Evolutionary conservation across 2,113 vertebrate genomes (phyloP).

Genomic region (Gobiocypris rarus): DNA sequence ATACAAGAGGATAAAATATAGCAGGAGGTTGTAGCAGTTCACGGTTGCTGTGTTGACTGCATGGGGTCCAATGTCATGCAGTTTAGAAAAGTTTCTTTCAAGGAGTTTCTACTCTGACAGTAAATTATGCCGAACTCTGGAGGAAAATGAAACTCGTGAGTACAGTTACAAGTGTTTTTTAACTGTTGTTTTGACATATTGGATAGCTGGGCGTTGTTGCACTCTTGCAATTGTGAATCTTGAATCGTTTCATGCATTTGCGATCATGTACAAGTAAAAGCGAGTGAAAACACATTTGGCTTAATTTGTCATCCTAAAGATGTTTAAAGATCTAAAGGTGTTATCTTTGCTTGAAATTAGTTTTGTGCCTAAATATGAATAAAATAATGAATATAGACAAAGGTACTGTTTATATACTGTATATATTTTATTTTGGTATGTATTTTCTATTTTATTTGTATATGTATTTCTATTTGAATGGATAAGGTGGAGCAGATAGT

Average conservation of each 20-base stretch:
- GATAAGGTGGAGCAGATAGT: too few species aligned
- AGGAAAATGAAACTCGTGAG: constrained; percentile 15
- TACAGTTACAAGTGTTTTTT: not conserved
- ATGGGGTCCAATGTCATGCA: not conserved
- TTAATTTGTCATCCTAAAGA: not conserved
- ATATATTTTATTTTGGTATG: too few species aligned
- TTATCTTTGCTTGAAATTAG: not conserved
- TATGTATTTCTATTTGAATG: too few species aligned
- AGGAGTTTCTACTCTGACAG: not conserved
- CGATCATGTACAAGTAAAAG: not conserved
- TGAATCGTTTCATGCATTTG: not conserved
- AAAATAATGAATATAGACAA: too few species aligned
- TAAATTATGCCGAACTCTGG: not conserved
- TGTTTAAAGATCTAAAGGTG: not conserved
- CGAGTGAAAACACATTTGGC: not conserved
- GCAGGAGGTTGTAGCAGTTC: not conserved
- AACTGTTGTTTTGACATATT: not conserved
- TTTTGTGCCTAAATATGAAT: not conserved
- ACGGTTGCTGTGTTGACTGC: not conserved
- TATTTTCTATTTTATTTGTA: too few species aligned
- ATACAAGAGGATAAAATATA: not conserved
- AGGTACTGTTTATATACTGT: too few species aligned
- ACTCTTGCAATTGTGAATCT: not conserved
- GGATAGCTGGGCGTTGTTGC: not conserved
- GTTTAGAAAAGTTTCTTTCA: not conserved